Conservation (phyloP, 2,888 invertebrate genomes). For the Crematogaster levior region DNA sequence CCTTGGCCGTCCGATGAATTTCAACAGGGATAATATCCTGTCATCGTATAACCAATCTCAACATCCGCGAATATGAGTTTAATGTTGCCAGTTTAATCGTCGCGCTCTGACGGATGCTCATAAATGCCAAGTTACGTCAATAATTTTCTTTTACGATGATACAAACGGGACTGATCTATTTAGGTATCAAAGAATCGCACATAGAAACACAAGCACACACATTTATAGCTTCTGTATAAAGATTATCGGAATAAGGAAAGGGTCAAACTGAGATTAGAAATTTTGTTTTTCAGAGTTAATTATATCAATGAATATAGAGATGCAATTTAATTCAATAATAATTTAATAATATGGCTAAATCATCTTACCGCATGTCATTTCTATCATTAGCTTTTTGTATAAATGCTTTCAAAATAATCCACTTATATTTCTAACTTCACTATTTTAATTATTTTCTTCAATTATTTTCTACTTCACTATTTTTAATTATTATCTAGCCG, state of each 20-base stretch:
- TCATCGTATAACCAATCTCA: constrained; percentile 23
- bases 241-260: not conserved
- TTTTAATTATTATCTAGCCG: not conserved
- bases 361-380: not conserved
- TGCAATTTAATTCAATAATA: not conserved
- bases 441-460: too few species aligned
- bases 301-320: not conserved
- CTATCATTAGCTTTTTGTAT: not conserved
- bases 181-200: not conserved
- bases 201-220: too few species aligned
- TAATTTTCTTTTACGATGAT: constrained; percentile 36
- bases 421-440: not conserved
- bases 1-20: constrained; percentile 40
- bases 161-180: not conserved
- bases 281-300: not conserved
- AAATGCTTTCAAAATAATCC: not conserved
- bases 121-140: constrained; percentile 24
- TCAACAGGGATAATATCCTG: constrained; percentile 54
- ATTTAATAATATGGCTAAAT: not conserved
- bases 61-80: not conserved
- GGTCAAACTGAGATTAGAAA: not conserved
- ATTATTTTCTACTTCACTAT: not conserved
- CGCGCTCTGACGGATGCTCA: not conserved
- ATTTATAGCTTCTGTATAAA: not conserved
- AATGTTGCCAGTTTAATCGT: constrained; percentile 7